Base-by-base conservation (phyloP, 2,797 vertebrate genomes). In the Artibeus lituratus region DNA sequence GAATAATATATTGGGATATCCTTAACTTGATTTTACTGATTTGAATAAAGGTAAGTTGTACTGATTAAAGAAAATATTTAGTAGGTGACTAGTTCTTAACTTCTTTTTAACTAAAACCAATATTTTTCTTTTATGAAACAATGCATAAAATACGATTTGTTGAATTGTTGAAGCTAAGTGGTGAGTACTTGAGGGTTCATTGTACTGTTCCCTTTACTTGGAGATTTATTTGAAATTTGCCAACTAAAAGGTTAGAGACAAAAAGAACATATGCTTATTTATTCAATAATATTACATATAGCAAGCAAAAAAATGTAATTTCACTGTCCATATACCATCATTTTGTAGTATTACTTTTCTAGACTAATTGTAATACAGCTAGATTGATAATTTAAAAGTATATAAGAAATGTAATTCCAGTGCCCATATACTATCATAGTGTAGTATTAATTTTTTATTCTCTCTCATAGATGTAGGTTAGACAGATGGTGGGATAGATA, bases 241-340 rank as follows among this genome's bases (percentile, higher is more conserved):
- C 18, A 87, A 44, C 10, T 84, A 84, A 91, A 95, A 76, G 8
- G 22, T 89, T 92, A 88, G 88, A 94, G 47, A 69, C 29, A 80
- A 92, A 81, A 67, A 1, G 10, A 90, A n/a, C 92, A 2, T 15
- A 24, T 93, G 39, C 4, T 74, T 69, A 76, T 47, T 24, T 85
- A 86, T 15, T 83, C 26, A 92, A 87, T 14, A 94, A 47, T 86
- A 57, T 73, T 77, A 77, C 7, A 81, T 65, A 86, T 3, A 86
- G 32, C 72, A 78, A 87, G 4, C 12, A 93, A 94, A 92, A 65
- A 76, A 87, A 67, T 51, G 0, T 51, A 78, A 86, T 89, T 86
- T 21, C 32, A 78, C 26, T 65, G 4, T 44, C 47, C 47, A 81
- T 11, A 29, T 65, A 29, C 16, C 37, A 62, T 18, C 26, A 7